Base-by-base conservation (phyloP, 2,888 invertebrate species). In the Thecophora atra region DNA sequence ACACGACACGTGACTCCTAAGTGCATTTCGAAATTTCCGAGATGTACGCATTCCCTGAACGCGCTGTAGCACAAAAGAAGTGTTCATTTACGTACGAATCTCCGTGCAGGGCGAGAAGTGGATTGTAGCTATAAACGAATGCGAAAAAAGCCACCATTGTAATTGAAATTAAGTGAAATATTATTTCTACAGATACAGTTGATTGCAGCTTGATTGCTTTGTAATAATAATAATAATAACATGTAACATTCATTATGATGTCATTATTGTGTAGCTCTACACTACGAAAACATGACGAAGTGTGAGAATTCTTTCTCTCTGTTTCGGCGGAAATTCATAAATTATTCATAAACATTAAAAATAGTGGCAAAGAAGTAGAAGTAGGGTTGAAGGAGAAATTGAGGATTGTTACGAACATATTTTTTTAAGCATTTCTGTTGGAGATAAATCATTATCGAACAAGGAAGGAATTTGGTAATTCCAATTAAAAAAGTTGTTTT, bases 1-100 rank as follows among this genome's bases (percentile, higher is more conserved):
- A 28, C 19, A 21, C 26, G 42, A 44, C 80, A 80, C 80, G 80
- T 81, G 80, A 54, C 79, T 47, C 42, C 76, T 80, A 80, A 80
- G 80, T 81, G 81, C 77, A 74, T 77, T 81, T 77, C 47, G 28
- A 68, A 76, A 66, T 65, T 60, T 44, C n/a, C n/a, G n/a, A n/a
- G 37, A 21, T 42, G 26, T 51, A 30, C 19, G 11, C 42, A 19
- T 54, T 28, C 54, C 19, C 2, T 42, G 42, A 26, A 65, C 44
- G 63, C 28, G 37, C 24, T 15, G 24, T 2, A 24, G 24, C 54
- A 54, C 21, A 15, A 21, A 56, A 24, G 1, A 11, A 6, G 24
- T 26, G 24, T 56, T 56, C 21, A 56, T 21, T 26, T 21, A 26
- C 21, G 60, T 15, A 30, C n/a, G 60, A 15, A 60, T n/a, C 15